These are phyloP conservation scores for Periphyllus acericola DNA, from an alignment of 2,888 invertebrate genomes.

Conservation along the genomic window DNA sequence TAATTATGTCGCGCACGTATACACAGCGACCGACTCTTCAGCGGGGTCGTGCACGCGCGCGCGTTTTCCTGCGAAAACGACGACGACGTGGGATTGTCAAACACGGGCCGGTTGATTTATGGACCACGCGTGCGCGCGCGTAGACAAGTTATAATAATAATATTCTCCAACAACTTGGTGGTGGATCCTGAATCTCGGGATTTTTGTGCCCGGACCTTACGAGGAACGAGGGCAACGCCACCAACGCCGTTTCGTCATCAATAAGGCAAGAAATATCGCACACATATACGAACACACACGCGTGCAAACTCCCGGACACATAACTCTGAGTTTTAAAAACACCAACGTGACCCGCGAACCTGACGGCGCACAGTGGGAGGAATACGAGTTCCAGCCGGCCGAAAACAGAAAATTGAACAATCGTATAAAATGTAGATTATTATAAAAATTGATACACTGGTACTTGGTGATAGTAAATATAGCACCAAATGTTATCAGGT, in stretches of 20 bases:
- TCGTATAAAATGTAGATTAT: too few relatives aligned
- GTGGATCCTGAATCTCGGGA: background rate
- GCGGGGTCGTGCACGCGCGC: background rate
- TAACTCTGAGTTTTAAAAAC: too few relatives aligned
- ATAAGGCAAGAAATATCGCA: background rate
- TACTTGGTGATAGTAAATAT: too few relatives aligned
- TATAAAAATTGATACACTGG: too few relatives aligned
- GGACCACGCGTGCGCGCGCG: background rate
- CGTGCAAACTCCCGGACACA: background rate
- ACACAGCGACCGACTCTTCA: too few relatives aligned
- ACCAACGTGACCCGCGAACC: too few relatives aligned
- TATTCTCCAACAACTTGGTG: background rate
- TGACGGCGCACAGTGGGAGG: too few relatives aligned
- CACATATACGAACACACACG: too few relatives aligned
- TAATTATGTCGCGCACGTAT: background rate
- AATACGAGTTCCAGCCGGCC: too few relatives aligned
- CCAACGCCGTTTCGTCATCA: background rate
- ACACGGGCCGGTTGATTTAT: conserved; percentile 24
- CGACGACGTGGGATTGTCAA: background rate
- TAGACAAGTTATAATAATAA: background rate
- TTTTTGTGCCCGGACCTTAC: background rate
- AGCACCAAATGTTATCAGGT: too few relatives aligned
- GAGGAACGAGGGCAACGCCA: background rate
- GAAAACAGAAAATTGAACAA: too few relatives aligned
- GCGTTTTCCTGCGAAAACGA: background rate